These are phyloP conservation scores for Mobula birostris DNA, from an alignment of 2,113 vertebrate species.

Conservation along the genomic window DNA sequence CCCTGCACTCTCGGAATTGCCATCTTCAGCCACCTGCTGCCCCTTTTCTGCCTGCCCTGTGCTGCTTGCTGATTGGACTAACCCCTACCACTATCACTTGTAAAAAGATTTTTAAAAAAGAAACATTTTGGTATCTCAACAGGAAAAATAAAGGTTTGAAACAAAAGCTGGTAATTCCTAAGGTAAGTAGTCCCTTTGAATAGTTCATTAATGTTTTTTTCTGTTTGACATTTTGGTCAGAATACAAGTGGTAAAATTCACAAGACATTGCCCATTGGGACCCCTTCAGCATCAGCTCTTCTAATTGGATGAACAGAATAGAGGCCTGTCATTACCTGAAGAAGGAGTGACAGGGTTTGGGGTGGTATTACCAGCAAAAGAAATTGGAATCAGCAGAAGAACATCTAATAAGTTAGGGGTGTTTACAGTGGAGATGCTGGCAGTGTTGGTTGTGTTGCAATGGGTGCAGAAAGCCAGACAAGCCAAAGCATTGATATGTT, in stretches of 20 bases:
- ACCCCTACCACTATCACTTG: constrained; percentile 19
- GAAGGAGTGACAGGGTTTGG: no score
- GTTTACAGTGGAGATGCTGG: no score
- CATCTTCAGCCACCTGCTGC: neutral
- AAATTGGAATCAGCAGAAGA: no score
- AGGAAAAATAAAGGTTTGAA: constrained; percentile 82
- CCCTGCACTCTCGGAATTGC: neutral
- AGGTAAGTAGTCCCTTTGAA: constrained; percentile 62
- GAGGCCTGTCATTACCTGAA: neutral
- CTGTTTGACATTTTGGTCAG: neutral
- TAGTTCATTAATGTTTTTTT: neutral
- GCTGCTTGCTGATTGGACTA: constrained; percentile 50
- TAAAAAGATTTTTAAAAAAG: constrained; percentile 42
- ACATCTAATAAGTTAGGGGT: no score
- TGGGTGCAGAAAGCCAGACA: no score
- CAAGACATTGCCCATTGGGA: no score
- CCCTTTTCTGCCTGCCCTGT: neutral
- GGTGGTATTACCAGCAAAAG: no score
- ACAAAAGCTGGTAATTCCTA: constrained; percentile 88
- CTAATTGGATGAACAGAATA: no score
- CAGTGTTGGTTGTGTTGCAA: no score
- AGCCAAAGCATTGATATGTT: no score
- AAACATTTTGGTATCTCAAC: constrained; percentile 54
- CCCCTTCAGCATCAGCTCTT: neutral
- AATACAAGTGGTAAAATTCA: neutral